phyloP scores from a whole-genome alignment of 2,888 invertebrate species.

The Megamerina dolium region DNA sequence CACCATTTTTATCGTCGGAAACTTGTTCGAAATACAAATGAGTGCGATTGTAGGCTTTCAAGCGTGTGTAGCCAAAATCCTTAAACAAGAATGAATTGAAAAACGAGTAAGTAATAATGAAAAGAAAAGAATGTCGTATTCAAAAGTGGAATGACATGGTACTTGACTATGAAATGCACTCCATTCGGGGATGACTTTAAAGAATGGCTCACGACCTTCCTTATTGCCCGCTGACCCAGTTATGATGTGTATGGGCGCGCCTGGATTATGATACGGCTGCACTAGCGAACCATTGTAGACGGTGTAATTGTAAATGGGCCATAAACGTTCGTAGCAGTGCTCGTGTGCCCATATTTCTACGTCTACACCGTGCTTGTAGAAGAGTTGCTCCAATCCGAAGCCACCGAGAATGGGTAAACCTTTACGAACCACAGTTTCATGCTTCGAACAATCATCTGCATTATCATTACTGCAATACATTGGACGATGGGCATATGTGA shows the following conservation, averaged over 20 bases:
- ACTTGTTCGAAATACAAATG: constrained; percentile 89
- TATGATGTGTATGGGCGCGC: constrained; percentile 86
- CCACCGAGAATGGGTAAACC: constrained; percentile 60
- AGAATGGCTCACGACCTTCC: constrained; percentile 75
- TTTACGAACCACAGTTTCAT: constrained; percentile 59
- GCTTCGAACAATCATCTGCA: constrained; percentile 68
- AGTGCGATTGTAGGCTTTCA: constrained; percentile 71
- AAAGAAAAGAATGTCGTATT: not conserved
- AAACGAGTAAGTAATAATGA: not conserved
- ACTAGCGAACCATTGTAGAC: constrained; percentile 59
- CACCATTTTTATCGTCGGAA: constrained; percentile 65
- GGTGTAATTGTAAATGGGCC: constrained; percentile 84
- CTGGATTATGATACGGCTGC: constrained; percentile 55
- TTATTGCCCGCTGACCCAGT: constrained; percentile 86
- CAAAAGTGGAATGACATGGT: not conserved
- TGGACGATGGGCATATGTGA: constrained; percentile 78
- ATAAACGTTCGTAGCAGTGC: constrained; percentile 93
- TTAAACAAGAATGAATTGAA: too few relatives aligned
- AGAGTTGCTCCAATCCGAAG: constrained; percentile 75
- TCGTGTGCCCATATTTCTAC: constrained; percentile 95
- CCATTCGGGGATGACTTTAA: constrained; percentile 58
- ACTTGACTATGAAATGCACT: constrained; percentile 71
- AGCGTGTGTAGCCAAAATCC: constrained; percentile 89
- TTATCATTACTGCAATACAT: constrained; percentile 88
- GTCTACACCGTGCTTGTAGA: constrained; percentile 87